Conservation (phyloP, 2,797 vertebrate genomes). For the Geotrypetes seraphini region DNA sequence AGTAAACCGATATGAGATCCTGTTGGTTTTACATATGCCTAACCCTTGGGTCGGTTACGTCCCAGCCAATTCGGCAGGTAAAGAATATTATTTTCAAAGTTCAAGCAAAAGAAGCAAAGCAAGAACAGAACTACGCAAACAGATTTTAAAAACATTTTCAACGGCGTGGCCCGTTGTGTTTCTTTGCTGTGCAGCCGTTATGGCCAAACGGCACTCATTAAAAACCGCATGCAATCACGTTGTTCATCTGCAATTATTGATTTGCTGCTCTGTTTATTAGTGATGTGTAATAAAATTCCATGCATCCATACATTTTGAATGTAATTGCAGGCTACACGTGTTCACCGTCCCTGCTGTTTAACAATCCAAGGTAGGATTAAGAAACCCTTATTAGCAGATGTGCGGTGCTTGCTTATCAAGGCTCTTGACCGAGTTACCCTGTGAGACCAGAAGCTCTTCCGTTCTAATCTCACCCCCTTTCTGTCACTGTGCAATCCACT, state of each 20-base stretch:
- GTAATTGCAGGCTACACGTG: neutral
- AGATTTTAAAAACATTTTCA: constrained; percentile 41
- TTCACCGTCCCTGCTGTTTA: neutral
- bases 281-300: constrained; percentile 17
- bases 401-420: constrained; percentile 1
- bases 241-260: constrained; percentile 40
- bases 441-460: constrained; percentile 10
- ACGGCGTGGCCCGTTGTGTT: constrained; percentile 39
- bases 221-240: constrained; percentile 35
- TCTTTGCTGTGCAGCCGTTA: constrained; percentile 40
- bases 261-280: constrained; percentile 32
- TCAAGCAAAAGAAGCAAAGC: no score
- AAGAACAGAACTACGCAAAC: no score
- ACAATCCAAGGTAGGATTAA: neutral
- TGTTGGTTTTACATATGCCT: no score
- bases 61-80: no score
- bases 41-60: no score
- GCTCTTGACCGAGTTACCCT: constrained; percentile 11
- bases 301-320: constrained; percentile 11
- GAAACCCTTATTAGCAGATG: constrained; percentile 5
- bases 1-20: no score
- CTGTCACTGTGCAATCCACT: constrained; percentile 14
- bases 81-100: no score
- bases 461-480: constrained; percentile 17
- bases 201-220: constrained; percentile 43